Evolutionary conservation across 1,140 invertebrate species (phyloP).

Genomic region (Heliconius melpomene): DNA sequence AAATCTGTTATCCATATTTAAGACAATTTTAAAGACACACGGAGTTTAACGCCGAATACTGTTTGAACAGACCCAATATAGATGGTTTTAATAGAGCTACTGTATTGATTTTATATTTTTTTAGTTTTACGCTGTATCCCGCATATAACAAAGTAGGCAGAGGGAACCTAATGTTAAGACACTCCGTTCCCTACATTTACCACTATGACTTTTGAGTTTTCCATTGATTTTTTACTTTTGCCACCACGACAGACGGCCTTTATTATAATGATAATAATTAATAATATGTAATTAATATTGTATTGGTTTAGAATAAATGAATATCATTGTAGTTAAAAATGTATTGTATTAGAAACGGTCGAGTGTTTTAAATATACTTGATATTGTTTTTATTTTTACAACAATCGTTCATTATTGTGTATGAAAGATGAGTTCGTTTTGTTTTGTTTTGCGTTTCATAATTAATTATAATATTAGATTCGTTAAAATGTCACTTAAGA

Average conservation of each 20-base stretch:
- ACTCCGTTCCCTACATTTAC: not conserved
- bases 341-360: slow-evolving; percentile 6
- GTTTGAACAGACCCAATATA: no score
- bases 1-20: no score
- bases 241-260: not conserved
- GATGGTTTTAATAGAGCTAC: not conserved
- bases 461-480: slow-evolving; percentile 13
- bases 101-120: not conserved
- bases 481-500: not conserved
- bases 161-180: not conserved
- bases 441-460: not conserved
- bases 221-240: not conserved
- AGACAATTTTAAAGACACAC: no score
- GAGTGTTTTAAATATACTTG: slow-evolving; percentile 12
- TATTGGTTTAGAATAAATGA: not conserved
- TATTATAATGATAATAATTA: not conserved
- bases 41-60: no score
- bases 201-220: not conserved
- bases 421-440: not conserved
- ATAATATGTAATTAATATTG: slow-evolving; percentile 5
- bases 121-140: not conserved
- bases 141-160: not conserved
- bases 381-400: slow-evolving; percentile 1
- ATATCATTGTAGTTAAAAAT: not conserved
- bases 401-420: not conserved